Conservation (phyloP, 2,797 vertebrate genomes). For the Hippocampus kuda region DNA sequence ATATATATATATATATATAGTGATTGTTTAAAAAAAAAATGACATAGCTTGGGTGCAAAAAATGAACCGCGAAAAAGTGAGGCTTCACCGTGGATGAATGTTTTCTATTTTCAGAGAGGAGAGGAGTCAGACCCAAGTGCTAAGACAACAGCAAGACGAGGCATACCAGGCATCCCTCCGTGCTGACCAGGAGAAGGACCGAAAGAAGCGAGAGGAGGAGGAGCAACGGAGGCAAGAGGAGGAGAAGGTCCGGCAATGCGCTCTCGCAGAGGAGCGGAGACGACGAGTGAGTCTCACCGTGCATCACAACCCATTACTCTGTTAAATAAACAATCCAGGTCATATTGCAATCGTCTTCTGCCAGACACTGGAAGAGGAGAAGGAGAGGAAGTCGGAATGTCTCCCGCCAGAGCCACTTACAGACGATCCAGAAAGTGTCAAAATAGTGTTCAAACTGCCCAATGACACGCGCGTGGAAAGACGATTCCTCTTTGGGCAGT, state of each 20-base stretch:
- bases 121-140: slow-evolving; percentile 94
- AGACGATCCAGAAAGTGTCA: slow-evolving; percentile 91
- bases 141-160: slow-evolving; percentile 95
- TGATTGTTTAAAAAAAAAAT: neutral
- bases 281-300: slow-evolving; percentile 67
- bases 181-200: slow-evolving; percentile 95
- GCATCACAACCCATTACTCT: neutral
- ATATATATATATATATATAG: too few relatives aligned
- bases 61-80: neutral
- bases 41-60: neutral
- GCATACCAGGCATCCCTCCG: slow-evolving; percentile 86
- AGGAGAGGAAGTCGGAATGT: slow-evolving; percentile 90
- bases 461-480: slow-evolving; percentile 94
- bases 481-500: slow-evolving; percentile 93
- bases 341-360: slow-evolving; percentile 8
- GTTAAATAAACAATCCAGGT: too few relatives aligned
- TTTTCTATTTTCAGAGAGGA: slow-evolving; percentile 75
- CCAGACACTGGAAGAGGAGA: slow-evolving; percentile 93
- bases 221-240: slow-evolving; percentile 85
- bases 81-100: neutral
- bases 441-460: slow-evolving; percentile 97
- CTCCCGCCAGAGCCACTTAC: slow-evolving; percentile 86
- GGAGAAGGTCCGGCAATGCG: slow-evolving; percentile 82
- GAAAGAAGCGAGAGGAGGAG: slow-evolving; percentile 86
- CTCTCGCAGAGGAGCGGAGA: slow-evolving; percentile 84